Percentiles rank a stretch among this genome's conserved stretches.
Evolutionary conservation across 2,113 vertebrate genomes (phyloP).

Genomic region (Gasterosteus aculeatus): DNA sequence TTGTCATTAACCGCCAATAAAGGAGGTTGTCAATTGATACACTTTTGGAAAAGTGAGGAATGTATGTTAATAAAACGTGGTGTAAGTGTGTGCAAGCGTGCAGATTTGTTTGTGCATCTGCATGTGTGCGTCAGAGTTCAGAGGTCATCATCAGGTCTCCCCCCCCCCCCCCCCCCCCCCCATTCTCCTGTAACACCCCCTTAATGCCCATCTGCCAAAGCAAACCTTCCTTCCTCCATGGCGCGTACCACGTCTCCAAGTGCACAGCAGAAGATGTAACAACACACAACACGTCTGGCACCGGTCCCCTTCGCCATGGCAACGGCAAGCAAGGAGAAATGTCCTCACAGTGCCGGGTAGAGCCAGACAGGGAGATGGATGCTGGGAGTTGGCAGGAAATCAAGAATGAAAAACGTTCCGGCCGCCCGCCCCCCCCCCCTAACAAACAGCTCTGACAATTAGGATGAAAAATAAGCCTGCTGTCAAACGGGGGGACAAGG

Average conservation of each 20-base stretch:
- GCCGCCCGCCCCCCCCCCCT: slow-evolving; percentile 72
- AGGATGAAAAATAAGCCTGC: slow-evolving; percentile 52
- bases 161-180: not conserved
- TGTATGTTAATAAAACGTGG: not conserved
- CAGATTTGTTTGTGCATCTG: slow-evolving; percentile 6
- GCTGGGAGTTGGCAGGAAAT: slow-evolving; percentile 79
- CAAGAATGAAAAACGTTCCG: slow-evolving; percentile 85
- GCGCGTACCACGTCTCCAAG: not conserved
- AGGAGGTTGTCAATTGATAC: not conserved
- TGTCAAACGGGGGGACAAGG: not conserved
- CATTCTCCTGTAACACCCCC: not conserved
- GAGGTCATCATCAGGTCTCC: slow-evolving; percentile 15
- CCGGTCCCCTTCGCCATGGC: slow-evolving; percentile 86
- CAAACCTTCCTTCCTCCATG: slow-evolving; percentile 23
- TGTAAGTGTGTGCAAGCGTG: not conserved
- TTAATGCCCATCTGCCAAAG: slow-evolving; percentile 80
- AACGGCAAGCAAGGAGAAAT: slow-evolving; percentile 89
- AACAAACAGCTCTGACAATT: slow-evolving; percentile 75
- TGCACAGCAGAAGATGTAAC: slow-evolving; percentile 27
- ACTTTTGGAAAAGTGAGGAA: not conserved
- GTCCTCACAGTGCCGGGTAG: slow-evolving; percentile 75
- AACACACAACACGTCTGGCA: slow-evolving; percentile 88
- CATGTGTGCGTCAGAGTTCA: slow-evolving; percentile 18
- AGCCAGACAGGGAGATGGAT: slow-evolving; percentile 31
- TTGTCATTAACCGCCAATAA: not conserved